Conservation (phyloP, 2,797 vertebrate species). For the Phrynocephalus forsythii region DNA sequence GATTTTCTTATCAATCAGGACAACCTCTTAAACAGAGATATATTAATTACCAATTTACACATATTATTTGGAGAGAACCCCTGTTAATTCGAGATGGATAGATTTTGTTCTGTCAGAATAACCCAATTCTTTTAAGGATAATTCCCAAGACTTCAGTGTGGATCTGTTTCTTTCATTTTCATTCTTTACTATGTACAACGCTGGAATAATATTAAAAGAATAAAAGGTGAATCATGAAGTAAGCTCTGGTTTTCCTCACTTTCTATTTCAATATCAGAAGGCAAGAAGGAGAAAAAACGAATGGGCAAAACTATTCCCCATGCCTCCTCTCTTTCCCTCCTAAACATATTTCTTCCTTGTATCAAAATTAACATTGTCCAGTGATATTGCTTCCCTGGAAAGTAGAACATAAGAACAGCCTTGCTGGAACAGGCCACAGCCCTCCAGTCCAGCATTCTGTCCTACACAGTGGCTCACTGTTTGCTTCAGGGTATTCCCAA, state of each 20-base stretch:
- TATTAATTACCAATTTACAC: background rate
- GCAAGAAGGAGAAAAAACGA: background rate
- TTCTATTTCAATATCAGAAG: background rate
- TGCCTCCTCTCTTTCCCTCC: background rate
- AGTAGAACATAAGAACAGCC: background rate
- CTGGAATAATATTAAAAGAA: background rate
- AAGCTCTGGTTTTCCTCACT: background rate
- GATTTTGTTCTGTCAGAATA: background rate
- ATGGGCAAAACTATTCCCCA: background rate
- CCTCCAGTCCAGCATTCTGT: too few species aligned
- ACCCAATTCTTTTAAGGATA: background rate
- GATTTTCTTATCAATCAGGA: background rate
- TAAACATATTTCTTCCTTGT: background rate
- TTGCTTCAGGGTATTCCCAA: too few species aligned
- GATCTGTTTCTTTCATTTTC: background rate
- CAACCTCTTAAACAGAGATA: background rate
- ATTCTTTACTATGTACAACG: background rate
- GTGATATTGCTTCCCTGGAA: background rate
- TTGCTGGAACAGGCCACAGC: too few species aligned
- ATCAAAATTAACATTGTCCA: background rate
- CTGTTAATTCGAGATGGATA: too few species aligned
- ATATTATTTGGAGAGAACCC: too few species aligned
- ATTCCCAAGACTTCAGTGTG: background rate
- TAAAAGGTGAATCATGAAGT: background rate
- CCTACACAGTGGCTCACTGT: too few species aligned